A percentile compares a stretch with the other conserved stretches of the same genome.
Evolutionary conservation across 2,113 vertebrate genomes (phyloP).

Genomic region (Toxotes chatareus): DNA sequence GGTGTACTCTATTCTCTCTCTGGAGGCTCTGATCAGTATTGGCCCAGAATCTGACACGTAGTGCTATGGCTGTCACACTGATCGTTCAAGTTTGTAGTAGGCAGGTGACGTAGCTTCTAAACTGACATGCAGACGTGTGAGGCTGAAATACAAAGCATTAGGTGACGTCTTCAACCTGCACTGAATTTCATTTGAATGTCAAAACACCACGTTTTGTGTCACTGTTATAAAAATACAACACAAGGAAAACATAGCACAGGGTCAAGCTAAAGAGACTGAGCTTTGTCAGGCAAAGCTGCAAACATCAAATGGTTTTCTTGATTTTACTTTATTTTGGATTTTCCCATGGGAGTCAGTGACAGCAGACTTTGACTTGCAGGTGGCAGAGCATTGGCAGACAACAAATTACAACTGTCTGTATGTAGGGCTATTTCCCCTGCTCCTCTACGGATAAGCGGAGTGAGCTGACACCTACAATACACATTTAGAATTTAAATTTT

Average conservation of each 20-base stretch:
- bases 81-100: neutral
- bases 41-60: neutral
- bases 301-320: too few species aligned
- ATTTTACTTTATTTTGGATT: too few species aligned
- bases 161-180: too few species aligned
- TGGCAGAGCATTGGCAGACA: too few species aligned
- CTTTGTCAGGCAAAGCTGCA: neutral
- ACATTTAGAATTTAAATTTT: too few species aligned
- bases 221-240: neutral
- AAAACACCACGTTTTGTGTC: neutral
- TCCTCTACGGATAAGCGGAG: too few species aligned
- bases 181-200: neutral
- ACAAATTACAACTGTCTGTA: too few species aligned
- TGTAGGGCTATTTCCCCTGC: too few species aligned
- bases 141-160: neutral
- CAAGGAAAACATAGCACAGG: neutral
- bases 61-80: neutral
- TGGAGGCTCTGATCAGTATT: slow-evolving; percentile 18
- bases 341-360: too few species aligned
- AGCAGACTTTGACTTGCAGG: neutral
- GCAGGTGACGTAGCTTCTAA: too few species aligned
- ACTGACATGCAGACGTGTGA: neutral
- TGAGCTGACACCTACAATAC: too few species aligned
- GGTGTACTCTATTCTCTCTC: too few species aligned
- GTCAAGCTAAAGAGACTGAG: neutral